Percentiles rank a stretch among this genome's conserved stretches.
Evolutionary conservation across 2,888 invertebrate genomes (phyloP).

Genomic region (Tipula confusa): DNA sequence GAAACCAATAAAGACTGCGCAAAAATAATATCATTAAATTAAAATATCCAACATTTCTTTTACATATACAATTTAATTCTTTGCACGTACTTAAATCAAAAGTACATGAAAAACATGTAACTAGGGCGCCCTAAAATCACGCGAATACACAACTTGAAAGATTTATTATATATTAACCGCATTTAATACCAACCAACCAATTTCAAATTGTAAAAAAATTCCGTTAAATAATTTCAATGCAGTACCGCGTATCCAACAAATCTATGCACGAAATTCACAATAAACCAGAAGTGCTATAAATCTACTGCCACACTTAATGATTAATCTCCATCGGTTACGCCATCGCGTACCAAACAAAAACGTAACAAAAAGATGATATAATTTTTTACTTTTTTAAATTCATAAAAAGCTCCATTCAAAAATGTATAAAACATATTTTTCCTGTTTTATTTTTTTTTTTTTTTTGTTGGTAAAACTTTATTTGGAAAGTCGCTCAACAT

Average conservation of each 20-base stretch:
- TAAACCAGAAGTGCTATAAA: neutral
- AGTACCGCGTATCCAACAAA: neutral
- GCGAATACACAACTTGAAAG: neutral
- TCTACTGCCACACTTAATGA: neutral
- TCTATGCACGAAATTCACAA: neutral
- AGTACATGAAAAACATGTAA: neutral
- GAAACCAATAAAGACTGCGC: no score
- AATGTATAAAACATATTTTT: neutral
- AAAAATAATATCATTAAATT: no score
- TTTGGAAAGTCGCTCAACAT: neutral
- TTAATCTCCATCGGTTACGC: neutral
- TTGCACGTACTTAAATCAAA: neutral
- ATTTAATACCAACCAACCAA: neutral
- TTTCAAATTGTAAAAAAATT: neutral
- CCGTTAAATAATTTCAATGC: neutral
- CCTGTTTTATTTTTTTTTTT: neutral
- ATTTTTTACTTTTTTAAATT: neutral
- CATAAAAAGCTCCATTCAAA: neutral
- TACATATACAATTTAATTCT: neutral
- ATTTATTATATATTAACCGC: neutral
- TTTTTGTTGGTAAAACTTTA: neutral
- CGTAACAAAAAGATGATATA: neutral
- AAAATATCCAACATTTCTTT: no score
- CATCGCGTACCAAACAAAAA: neutral
- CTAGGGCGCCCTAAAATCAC: neutral